phyloP scores from a whole-genome alignment of 1,140 invertebrate genomes.

The Aphelenchoides besseyi region DNA sequence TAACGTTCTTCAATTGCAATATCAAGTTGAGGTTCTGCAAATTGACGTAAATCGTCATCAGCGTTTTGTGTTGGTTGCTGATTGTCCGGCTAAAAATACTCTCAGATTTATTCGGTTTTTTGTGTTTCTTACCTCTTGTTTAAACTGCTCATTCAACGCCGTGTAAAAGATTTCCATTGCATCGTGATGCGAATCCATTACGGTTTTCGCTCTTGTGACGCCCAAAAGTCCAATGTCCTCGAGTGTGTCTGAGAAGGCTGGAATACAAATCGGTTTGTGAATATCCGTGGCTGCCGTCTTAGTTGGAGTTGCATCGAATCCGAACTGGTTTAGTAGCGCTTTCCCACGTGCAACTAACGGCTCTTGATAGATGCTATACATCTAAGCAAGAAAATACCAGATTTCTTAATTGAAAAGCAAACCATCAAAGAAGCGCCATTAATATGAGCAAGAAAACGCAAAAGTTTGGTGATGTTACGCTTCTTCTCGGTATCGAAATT shows the following conservation, averaged over 20 bases:
- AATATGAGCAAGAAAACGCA: constrained; percentile 22
- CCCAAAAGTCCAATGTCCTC: constrained; percentile 13
- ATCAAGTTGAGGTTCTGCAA: constrained; percentile 5
- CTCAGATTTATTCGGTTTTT: too few species aligned
- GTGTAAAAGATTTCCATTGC: constrained; percentile 1
- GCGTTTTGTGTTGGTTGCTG: neutral
- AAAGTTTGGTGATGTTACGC: constrained; percentile 10
- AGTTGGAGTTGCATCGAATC: constrained; percentile 10
- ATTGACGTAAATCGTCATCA: constrained; percentile 9
- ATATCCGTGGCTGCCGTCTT: neutral
- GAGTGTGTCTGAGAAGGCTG: neutral
- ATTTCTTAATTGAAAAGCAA: too few species aligned
- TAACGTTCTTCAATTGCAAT: constrained; percentile 21
- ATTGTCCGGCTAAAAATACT: constrained; percentile 4
- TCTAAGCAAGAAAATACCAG: constrained; percentile 6
- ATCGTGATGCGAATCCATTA: neutral
- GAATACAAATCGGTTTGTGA: constrained; percentile 13
- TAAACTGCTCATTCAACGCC: constrained; percentile 14
- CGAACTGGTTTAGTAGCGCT: neutral
- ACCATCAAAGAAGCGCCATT: constrained; percentile 18
- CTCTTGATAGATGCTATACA: constrained; percentile 21
- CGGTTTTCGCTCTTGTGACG: neutral
- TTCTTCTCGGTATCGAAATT: constrained; percentile 34
- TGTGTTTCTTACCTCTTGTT: constrained; percentile 19
- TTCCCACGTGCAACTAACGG: constrained; percentile 11